phyloP scores from a whole-genome alignment of 2,113 vertebrate genomes.

The Leptobrachium leishanense region DNA sequence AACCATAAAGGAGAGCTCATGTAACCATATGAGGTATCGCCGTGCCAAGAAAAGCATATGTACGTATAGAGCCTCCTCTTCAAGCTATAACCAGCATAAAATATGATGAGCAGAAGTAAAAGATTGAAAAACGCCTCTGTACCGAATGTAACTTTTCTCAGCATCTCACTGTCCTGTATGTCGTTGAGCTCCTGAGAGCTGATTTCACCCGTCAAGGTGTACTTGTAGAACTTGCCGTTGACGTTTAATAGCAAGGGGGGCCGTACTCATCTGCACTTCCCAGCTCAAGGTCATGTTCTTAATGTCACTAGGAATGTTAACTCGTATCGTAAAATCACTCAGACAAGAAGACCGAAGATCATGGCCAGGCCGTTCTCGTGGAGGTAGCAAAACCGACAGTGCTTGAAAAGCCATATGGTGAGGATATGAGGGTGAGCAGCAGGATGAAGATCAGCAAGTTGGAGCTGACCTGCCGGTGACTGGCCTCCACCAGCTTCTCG shows the following conservation, averaged over 20 bases:
- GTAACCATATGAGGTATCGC: slow-evolving; percentile 93
- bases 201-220: slow-evolving; percentile 92
- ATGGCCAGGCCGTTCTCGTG: slow-evolving; percentile 88
- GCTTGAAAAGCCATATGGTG: slow-evolving; percentile 88
- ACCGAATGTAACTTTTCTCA: slow-evolving; percentile 97
- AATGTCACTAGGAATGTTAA: slow-evolving; percentile 85
- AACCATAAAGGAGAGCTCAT: slow-evolving; percentile 90
- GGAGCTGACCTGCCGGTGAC: slow-evolving; percentile 89
- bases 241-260: slow-evolving; percentile 92
- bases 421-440: slow-evolving; percentile 85
- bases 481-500: slow-evolving; percentile 84
- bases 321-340: slow-evolving; percentile 89
- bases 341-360: slow-evolving; percentile 90
- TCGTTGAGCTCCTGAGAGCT: slow-evolving; percentile 77
- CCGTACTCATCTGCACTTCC: slow-evolving; percentile 83
- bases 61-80: slow-evolving; percentile 96
- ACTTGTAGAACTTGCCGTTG: slow-evolving; percentile 93
- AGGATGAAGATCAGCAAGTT: slow-evolving; percentile 88
- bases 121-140: slow-evolving; percentile 99
- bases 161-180: slow-evolving; percentile 92
- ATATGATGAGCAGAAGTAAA: slow-evolving; percentile 96
- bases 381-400: slow-evolving; percentile 82
- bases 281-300: slow-evolving; percentile 86
- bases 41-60: slow-evolving; percentile 93
- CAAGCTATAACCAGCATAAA: slow-evolving; percentile 96